Percentiles rank a stretch among this genome's conserved stretches.
phyloP scores from a whole-genome alignment of 2,113 vertebrate genomes.

The Prochilodus magdalenae region DNA sequence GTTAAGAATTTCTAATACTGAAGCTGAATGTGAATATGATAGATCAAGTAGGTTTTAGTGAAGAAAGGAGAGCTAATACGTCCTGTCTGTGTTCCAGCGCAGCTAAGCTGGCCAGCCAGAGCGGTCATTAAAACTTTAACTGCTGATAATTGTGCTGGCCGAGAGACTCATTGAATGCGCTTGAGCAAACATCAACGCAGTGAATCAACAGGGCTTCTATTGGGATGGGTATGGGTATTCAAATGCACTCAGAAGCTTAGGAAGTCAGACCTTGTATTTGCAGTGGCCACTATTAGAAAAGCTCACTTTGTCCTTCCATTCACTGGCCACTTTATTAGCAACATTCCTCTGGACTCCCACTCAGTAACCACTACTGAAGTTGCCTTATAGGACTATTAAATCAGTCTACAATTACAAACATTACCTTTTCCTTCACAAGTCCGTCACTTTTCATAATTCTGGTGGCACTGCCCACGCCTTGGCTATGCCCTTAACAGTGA shows the following conservation, averaged over 20 bases:
- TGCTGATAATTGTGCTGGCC: slow-evolving; percentile 2
- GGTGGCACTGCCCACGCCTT: too few relatives aligned
- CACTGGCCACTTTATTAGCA: too few relatives aligned
- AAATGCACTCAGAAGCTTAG: neutral
- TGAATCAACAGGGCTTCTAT: neutral
- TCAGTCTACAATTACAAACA: too few relatives aligned
- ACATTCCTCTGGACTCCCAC: too few relatives aligned
- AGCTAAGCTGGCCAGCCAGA: neutral
- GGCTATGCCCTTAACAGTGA: too few relatives aligned
- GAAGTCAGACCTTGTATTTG: too few relatives aligned
- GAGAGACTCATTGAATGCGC: neutral
- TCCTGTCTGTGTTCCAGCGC: slow-evolving; percentile 1
- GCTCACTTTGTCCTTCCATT: too few relatives aligned
- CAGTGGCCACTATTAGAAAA: neutral
- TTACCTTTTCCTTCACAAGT: too few relatives aligned
- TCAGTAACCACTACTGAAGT: too few relatives aligned
- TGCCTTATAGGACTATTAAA: too few relatives aligned
- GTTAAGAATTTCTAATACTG: slow-evolving; percentile 1
- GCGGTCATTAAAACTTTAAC: slow-evolving; percentile 28
- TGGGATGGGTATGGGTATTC: neutral
- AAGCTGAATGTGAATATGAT: neutral
- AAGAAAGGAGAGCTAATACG: slow-evolving; percentile 16
- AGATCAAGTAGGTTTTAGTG: slow-evolving; percentile 27
- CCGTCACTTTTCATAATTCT: too few relatives aligned
- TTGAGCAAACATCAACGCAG: neutral